phyloP scores from a whole-genome alignment of 2,888 invertebrate genomes.

The Caenorhabditis zanzibari region DNA sequence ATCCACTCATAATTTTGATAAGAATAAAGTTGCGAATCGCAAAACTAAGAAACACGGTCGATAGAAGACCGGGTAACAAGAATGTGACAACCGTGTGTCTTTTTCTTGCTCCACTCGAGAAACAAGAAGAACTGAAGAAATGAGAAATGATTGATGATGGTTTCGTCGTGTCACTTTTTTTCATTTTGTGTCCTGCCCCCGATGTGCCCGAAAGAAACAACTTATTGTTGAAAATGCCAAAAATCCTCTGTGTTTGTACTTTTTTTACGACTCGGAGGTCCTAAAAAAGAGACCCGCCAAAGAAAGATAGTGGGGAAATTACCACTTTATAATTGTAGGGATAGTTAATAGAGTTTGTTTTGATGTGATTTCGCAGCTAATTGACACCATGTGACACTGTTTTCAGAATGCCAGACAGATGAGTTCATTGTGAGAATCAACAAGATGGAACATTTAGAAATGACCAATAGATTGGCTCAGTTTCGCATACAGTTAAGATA shows the following conservation, averaged over 20 bases:
- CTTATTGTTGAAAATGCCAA: not conserved
- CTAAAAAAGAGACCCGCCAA: constrained; percentile 3
- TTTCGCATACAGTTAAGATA: no score
- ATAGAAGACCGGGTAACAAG: constrained; percentile 23
- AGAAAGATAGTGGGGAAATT: not conserved
- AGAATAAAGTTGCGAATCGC: not conserved
- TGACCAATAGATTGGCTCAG: no score
- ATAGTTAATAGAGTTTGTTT: not conserved
- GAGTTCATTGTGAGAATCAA: not conserved
- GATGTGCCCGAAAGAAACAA: constrained; percentile 23
- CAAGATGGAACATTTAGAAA: not conserved
- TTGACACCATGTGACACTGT: constrained; percentile 36
- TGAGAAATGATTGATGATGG: constrained; percentile 66
- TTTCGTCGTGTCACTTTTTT: constrained; percentile 46
- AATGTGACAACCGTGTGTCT: constrained; percentile 42
- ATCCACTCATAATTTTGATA: not conserved
- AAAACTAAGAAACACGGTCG: constrained; percentile 28
- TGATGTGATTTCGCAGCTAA: constrained; percentile 23
- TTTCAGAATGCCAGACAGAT: constrained; percentile 9
- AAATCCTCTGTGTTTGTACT: not conserved
- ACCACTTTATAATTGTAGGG: constrained; percentile 12
- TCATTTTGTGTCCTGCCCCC: constrained; percentile 17
- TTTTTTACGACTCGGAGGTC: not conserved
- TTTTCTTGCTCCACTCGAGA: constrained; percentile 19
- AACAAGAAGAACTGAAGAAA: constrained; percentile 53